A percentile compares a stretch with the other conserved stretches of the same genome.
phyloP scores from a whole-genome alignment of 2,113 vertebrate genomes.

The Physeter macrocephalus region DNA sequence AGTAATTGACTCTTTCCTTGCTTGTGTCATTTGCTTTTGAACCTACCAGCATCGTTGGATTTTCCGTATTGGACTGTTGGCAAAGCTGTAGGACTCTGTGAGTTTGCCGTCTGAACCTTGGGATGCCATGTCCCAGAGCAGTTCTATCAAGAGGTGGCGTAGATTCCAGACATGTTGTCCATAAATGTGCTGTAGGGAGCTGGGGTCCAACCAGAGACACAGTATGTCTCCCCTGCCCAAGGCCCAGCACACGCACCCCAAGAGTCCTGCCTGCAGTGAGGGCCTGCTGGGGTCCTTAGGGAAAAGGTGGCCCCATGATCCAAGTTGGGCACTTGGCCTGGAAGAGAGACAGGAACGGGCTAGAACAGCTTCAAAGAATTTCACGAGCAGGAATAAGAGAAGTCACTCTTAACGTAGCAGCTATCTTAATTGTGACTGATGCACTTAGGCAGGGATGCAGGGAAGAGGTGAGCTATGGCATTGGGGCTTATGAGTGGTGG shows the following conservation, averaged over 20 bases:
- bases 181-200: background rate
- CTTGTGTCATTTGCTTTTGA: background rate
- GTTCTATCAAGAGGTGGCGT: background rate
- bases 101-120: background rate
- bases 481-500: background rate
- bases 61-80: background rate
- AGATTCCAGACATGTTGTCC: background rate
- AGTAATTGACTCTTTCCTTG: background rate
- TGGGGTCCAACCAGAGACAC: background rate
- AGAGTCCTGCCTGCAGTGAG: background rate
- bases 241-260: background rate
- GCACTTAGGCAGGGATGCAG: background rate
- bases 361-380: background rate
- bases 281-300: background rate
- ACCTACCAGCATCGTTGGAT: background rate
- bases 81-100: background rate
- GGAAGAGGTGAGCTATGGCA: background rate
- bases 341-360: background rate
- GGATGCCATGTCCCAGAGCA: background rate
- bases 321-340: background rate
- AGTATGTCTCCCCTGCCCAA: background rate
- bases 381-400: background rate
- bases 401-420: background rate
- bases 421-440: background rate
- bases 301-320: background rate